Evolutionary conservation across 1,140 invertebrate genomes (phyloP).

Genomic region (Mizuhopecten yessoensis): DNA sequence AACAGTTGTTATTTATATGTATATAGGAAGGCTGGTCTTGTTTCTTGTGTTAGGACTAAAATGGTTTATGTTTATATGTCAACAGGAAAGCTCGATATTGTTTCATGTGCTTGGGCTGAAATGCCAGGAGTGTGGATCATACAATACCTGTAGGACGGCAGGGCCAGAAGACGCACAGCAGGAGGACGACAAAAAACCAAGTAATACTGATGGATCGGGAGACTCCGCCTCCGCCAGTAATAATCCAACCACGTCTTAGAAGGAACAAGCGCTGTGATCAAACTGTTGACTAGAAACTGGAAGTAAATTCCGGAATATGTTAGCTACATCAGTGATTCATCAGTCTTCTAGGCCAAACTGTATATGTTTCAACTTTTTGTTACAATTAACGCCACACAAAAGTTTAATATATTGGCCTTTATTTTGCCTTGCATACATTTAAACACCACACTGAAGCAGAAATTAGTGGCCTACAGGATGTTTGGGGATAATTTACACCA

Average conservation of each 20-base stretch:
- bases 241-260: not conserved
- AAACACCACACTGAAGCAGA: not conserved
- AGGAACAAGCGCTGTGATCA: not conserved
- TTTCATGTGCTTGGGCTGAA: conserved; percentile 94
- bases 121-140: conserved; percentile 92
- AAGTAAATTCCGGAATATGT: no score
- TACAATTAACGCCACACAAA: no score
- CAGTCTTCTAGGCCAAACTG: not conserved
- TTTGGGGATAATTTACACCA: no score
- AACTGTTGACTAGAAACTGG: not conserved
- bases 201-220: not conserved
- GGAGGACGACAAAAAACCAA: not conserved
- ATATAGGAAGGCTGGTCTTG: no score
- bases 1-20: no score
- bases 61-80: conserved; percentile 44
- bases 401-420: not conserved
- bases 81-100: conserved; percentile 89
- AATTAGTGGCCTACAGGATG: not conserved
- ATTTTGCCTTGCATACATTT: not conserved
- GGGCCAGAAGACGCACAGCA: conserved; percentile 43
- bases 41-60: no score
- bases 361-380: not conserved
- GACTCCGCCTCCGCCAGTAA: not conserved
- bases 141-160: conserved; percentile 87
- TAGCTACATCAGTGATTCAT: not conserved